phyloP scores from a whole-genome alignment of 2,797 vertebrate genomes.

The Mallotus villosus region DNA sequence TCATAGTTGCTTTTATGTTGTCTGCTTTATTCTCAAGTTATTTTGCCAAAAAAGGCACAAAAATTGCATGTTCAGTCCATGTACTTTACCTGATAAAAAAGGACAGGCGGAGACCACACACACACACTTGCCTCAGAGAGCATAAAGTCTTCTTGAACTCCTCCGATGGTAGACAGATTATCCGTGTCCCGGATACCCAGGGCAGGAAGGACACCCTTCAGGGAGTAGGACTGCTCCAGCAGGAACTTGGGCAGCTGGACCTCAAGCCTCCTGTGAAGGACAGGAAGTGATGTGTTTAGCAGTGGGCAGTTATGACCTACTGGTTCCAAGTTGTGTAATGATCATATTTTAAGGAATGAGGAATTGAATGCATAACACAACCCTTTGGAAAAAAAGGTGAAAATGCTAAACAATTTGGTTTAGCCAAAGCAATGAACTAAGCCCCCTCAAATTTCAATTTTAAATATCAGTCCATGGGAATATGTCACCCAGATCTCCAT shows the following conservation, averaged over 20 bases:
- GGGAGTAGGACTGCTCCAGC: conserved; percentile 57
- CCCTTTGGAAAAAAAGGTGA: no score
- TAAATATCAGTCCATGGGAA: background rate
- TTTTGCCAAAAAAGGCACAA: no score
- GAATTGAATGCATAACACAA: no score
- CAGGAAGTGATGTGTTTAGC: background rate
- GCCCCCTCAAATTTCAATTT: no score
- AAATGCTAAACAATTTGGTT: no score
- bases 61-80: no score
- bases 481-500: background rate
- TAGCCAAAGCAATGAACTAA: no score
- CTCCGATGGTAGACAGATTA: conserved; percentile 60
- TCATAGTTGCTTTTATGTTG: no score
- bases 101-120: background rate
- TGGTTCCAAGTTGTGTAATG: background rate
- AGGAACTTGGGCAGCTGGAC: conserved; percentile 74
- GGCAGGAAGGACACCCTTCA: conserved; percentile 57
- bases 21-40: no score
- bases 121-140: conserved; percentile 66
- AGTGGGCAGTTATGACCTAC: background rate
- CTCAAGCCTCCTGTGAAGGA: conserved; percentile 71
- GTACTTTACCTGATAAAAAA: no score
- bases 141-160: conserved; percentile 36
- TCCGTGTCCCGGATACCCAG: conserved; percentile 56
- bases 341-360: no score